These are phyloP conservation scores for Stomatorhinus walkeri DNA, from an alignment of 2,797 vertebrate species.

Conservation along the genomic window DNA sequence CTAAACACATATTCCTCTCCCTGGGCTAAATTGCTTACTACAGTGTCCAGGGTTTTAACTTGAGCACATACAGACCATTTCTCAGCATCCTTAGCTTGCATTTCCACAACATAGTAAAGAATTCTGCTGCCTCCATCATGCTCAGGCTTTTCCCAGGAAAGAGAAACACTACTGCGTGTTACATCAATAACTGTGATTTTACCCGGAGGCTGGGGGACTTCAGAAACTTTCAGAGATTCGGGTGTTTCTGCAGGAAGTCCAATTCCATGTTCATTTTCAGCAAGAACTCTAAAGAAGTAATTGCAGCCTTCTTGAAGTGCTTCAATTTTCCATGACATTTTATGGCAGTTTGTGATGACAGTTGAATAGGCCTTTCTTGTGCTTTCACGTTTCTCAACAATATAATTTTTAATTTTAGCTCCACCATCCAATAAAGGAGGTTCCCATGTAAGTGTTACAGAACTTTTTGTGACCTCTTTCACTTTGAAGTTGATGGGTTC, in stretches of 20 bases:
- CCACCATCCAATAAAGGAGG: conserved; percentile 90
- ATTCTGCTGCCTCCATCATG: conserved; percentile 96
- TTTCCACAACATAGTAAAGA: conserved; percentile 84
- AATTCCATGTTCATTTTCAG: conserved; percentile 93
- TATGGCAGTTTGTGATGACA: conserved; percentile 82
- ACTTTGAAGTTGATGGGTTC: conserved; percentile 82
- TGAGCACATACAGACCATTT: conserved; percentile 84
- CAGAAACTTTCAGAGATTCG: conserved; percentile 88
- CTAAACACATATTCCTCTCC: conserved; percentile 93
- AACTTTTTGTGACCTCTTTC: conserved; percentile 89
- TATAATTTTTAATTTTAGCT: conserved; percentile 92
- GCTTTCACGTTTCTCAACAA: conserved; percentile 94
- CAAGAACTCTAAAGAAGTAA: conserved; percentile 89
- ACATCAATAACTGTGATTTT: conserved; percentile 91
- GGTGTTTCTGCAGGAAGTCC: conserved; percentile 80
- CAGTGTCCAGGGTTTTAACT: conserved; percentile 79
- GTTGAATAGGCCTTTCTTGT: conserved; percentile 93
- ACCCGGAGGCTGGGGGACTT: conserved; percentile 93
- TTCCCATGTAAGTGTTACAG: conserved; percentile 91
- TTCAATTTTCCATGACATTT: conserved; percentile 87
- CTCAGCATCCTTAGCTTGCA: conserved; percentile 84
- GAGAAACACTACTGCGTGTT: conserved; percentile 77
- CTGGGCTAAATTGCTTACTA: conserved; percentile 78
- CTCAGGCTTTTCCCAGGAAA: conserved; percentile 90
- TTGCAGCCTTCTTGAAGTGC: conserved; percentile 87